Percentiles rank a stretch among this genome's conserved stretches.
Evolutionary conservation across 2,797 vertebrate species (phyloP).

Genomic region (Channa striata): DNA sequence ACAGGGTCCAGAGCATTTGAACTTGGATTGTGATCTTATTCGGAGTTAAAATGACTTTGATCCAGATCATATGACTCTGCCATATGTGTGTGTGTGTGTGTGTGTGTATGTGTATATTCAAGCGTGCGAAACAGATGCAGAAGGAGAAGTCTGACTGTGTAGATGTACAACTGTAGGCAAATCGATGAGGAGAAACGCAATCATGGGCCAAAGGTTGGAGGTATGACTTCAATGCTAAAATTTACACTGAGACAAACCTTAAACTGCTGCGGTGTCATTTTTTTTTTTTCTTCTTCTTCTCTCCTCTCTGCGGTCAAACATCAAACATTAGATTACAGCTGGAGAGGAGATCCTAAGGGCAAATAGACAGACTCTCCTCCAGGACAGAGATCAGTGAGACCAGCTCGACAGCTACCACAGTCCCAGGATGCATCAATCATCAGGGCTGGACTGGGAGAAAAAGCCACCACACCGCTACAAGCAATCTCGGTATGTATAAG

Average conservation of each 20-base stretch:
- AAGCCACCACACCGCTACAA: not conserved
- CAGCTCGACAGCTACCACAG: conserved; percentile 39
- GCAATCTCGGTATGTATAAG: not conserved
- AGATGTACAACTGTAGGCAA: conserved; percentile 52
- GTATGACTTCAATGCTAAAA: conserved; percentile 16
- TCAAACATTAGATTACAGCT: conserved; percentile 29
- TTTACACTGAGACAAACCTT: not conserved
- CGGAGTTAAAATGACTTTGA: conserved; percentile 49
- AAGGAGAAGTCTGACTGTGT: conserved; percentile 53
- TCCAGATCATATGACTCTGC: conserved; percentile 43
- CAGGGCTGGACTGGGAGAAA: conserved; percentile 16
- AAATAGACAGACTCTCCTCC: conserved; percentile 29
- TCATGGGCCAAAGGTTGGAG: conserved; percentile 50
- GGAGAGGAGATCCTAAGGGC: conserved; percentile 30
- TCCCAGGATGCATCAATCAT: conserved; percentile 56
- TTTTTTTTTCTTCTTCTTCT: not conserved
- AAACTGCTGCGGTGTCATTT: conserved; percentile 6
- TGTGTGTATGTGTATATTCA: conserved; percentile 19
- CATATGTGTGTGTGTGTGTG: conserved; percentile 3
- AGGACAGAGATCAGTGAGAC: conserved; percentile 46
- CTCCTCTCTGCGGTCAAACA: not conserved
- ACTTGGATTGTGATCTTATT: conserved; percentile 55
- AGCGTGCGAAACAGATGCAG: conserved; percentile 24
- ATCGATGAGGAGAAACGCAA: conserved; percentile 71
- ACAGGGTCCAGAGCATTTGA: conserved; percentile 41